Evolutionary conservation across 2,797 vertebrate species (phyloP), one percentile per base, ranked within the genome.

Genomic region (Aplochiton taeniatus): DNA sequence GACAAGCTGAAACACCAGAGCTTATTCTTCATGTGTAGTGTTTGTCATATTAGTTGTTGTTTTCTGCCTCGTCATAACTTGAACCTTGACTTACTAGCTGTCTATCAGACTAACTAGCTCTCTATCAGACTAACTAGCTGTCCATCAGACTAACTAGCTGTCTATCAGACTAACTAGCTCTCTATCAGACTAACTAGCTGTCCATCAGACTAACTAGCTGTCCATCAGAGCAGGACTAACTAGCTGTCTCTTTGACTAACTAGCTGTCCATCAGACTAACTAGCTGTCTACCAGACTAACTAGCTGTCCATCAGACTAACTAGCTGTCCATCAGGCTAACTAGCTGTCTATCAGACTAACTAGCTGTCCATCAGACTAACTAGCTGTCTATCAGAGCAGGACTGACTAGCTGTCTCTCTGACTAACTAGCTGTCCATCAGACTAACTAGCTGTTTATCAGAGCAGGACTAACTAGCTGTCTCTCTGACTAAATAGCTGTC

Each of bases 371-470:
- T 31, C 31, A 31, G 31, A 41, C 46, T 47, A 19, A 52, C 20
- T 46, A 45, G 31, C 68, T 54, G 4, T 75, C 78, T 63, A 11
- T 58, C 56, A 82, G n/a, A n/a, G n/a, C n/a, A n/a, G n/a, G n/a
- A n/a, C n/a, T n/a, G n/a, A n/a, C n/a, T n/a, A n/a, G n/a, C n/a
- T n/a, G n/a, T n/a, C n/a, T n/a, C n/a, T n/a, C n/a, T n/a, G 31
- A 31, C 31, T 31, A 2, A 31, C 31, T 31, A 31, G 31, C 31
- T 31, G 31, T 31, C 31, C 6, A 6, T 31, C 31, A 31, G 31
- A 41, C 46, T 47, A 19, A 52, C 20, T 46, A 45, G 31, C 68
- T 54, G 4, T 75, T 77, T 63, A 11, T 58, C 56, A 82, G n/a
- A n/a, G n/a, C n/a, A n/a, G n/a, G n/a, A n/a, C n/a, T n/a, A n/a